These are phyloP conservation scores for Drosophila repleta DNA, from an alignment of 1,140 invertebrate species.

Conservation along the genomic window DNA sequence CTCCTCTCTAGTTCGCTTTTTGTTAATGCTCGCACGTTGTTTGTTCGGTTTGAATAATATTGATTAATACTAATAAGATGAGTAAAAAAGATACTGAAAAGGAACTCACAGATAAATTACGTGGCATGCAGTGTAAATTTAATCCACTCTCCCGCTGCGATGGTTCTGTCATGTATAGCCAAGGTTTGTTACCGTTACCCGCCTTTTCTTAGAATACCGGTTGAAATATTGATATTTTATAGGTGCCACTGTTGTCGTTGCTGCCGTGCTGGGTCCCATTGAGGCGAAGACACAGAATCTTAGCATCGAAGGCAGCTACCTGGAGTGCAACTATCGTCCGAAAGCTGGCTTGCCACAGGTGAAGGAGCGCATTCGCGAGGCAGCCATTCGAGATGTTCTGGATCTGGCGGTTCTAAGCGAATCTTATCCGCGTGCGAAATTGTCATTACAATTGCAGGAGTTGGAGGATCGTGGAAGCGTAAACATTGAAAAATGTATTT, in stretches of 20 bases:
- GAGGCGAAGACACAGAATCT: constrained; percentile 92
- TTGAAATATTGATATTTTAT: constrained; percentile 59
- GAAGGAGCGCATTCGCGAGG: constrained; percentile 90
- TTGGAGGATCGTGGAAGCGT: constrained; percentile 93
- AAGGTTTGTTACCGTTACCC: constrained; percentile 84
- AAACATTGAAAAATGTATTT: constrained; percentile 54
- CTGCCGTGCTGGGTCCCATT: constrained; percentile 92
- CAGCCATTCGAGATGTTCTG: constrained; percentile 90
- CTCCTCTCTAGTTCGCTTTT: constrained; percentile 32
- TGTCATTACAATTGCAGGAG: constrained; percentile 93
- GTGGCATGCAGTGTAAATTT: constrained; percentile 87
- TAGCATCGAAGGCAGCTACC: constrained; percentile 89
- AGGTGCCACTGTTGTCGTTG: constrained; percentile 90
- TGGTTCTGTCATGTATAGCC: constrained; percentile 90
- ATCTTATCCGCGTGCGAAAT: constrained; percentile 90
- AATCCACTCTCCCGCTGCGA: constrained; percentile 89
- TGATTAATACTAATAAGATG: constrained; percentile 35
- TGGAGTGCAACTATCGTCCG: constrained; percentile 91
- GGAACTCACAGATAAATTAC: constrained; percentile 40
- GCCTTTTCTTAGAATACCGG: constrained; percentile 56
- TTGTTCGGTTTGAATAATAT: constrained; percentile 15
- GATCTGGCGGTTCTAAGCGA: constrained; percentile 88
- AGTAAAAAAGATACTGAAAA: constrained; percentile 11
- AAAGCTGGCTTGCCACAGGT: constrained; percentile 91
- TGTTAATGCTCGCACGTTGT: constrained; percentile 56